Evolutionary conservation across 1,140 invertebrate genomes (phyloP), one percentile per base, ranked within the genome.

Genomic region (Anagrus nilaparvatae): DNA sequence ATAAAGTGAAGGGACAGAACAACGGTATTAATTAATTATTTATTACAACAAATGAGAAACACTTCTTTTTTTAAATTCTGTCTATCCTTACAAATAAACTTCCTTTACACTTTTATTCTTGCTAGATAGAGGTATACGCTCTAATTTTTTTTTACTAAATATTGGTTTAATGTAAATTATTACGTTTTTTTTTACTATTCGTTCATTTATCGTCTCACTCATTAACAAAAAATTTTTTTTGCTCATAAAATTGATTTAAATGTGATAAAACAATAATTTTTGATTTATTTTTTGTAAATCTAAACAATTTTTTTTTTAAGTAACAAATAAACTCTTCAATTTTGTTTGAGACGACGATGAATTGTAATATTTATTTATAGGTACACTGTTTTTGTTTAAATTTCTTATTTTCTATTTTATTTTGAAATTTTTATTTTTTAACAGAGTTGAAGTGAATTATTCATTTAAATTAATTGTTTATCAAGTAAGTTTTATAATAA

Each of bases 91-190:
- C 49, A 52, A 44, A 31, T 20, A 48, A 36, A 19, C 30, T 38
- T 40, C 19, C 6, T 31, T 37, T 41, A 40, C 47, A 44, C 28
- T 40, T 44, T 41, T 38, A 39, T n/a, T n/a, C n/a, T n/a, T n/a
- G 55, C 42, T 54, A 39, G 49, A 56, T 63, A 63, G 49, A 54
- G 51, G 52, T 50, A 47, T 52, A 49, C 59, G 53, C 43, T 39
- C 53, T 61, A 62, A 42, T n/a, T n/a, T n/a, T n/a, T n/a, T n/a
- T n/a, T n/a, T n/a, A n/a, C n/a, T n/a, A n/a, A n/a, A n/a, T 10
- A 14, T 29, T 30, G 2, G n/a, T n/a, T 27, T 37, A 37, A 19
- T 40, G 19, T 45, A 18, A 45, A 35, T 35, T 20, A 23, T 34
- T 4, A 37, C 21, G 33, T 44, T n/a, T n/a, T n/a, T n/a, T 38